These are phyloP conservation scores for Deilephila elpenor DNA, from an alignment of 2,888 invertebrate species.

Conservation along the genomic window DNA sequence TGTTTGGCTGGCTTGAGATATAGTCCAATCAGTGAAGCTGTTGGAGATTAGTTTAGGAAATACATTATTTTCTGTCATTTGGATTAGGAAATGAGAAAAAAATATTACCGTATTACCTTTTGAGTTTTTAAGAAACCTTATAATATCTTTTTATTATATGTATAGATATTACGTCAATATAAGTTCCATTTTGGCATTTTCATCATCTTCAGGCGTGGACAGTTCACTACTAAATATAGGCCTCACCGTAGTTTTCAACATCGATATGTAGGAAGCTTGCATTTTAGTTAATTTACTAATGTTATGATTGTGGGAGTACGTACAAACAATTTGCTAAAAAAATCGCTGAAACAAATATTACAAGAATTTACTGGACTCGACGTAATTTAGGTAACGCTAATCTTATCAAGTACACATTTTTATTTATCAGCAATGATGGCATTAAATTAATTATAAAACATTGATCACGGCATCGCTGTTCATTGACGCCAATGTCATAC, in stretches of 20 bases:
- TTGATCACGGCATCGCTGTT: neutral
- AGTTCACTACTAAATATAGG: too few species aligned
- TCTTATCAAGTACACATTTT: conserved; percentile 3
- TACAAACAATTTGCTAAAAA: neutral
- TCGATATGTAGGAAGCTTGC: too few species aligned
- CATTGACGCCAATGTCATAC: conserved; percentile 11
- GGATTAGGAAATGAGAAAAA: too few species aligned
- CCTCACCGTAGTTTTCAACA: too few species aligned
- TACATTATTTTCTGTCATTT: neutral
- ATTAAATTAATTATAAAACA: conserved; percentile 7
- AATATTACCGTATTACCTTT: too few species aligned
- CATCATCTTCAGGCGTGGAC: too few species aligned
- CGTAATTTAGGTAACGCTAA: neutral
- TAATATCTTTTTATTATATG: too few species aligned
- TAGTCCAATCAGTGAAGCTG: neutral
- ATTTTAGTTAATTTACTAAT: too few species aligned
- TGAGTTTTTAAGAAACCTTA: too few species aligned
- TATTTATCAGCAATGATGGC: conserved; percentile 6
- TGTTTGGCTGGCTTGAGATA: neutral
- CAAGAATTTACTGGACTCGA: neutral
- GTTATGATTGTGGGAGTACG: too few species aligned
- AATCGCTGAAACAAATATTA: neutral
- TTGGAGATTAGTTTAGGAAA: neutral
- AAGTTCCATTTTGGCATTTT: too few species aligned
- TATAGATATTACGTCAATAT: too few species aligned